Evolutionary conservation across 35 echinoderm and acorn worm species (phyloP).

Genomic region (Chiridota heheva): DNA sequence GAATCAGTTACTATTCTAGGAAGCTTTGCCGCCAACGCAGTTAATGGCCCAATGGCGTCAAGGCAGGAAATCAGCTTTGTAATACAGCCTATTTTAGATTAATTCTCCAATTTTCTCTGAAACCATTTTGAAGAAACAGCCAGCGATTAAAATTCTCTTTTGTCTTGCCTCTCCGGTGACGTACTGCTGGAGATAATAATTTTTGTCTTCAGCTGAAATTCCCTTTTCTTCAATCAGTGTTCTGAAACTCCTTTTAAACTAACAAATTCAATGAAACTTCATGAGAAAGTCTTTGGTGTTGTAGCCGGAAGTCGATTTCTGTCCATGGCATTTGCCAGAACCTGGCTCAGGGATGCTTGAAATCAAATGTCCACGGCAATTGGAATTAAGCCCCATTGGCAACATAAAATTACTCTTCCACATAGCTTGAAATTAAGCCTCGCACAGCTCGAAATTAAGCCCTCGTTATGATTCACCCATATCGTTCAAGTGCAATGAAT

Average conservation of each 20-base stretch:
- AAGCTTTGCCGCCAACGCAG: constrained; percentile 36
- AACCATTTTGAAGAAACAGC: constrained; percentile 34
- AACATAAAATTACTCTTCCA: too few relatives aligned
- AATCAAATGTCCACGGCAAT: too few relatives aligned
- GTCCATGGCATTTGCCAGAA: constrained; percentile 27
- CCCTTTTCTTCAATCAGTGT: constrained; percentile 43
- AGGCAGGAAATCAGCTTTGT: not conserved
- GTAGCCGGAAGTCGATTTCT: constrained; percentile 34
- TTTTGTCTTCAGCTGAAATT: constrained; percentile 35
- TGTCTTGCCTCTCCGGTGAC: constrained; percentile 30
- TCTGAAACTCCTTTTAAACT: constrained; percentile 44
- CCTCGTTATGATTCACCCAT: too few relatives aligned
- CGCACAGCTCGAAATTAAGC: too few relatives aligned
- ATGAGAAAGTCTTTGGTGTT: constrained; percentile 22
- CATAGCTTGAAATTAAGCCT: too few relatives aligned
- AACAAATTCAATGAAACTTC: constrained; percentile 41
- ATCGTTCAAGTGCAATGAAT: too few relatives aligned
- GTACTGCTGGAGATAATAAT: constrained; percentile 22
- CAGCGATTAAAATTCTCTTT: constrained; percentile 18
- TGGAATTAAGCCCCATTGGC: too few relatives aligned
- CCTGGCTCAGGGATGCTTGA: constrained; percentile 2
- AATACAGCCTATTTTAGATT: not conserved
- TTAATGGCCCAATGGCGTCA: constrained; percentile 27
- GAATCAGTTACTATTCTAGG: constrained; percentile 5
- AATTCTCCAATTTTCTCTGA: constrained; percentile 9